A percentile compares a stretch with the other conserved stretches of the same genome.
Conservation (phyloP, 2,888 invertebrate genomes). For the Serrognathus titanus region DNA sequence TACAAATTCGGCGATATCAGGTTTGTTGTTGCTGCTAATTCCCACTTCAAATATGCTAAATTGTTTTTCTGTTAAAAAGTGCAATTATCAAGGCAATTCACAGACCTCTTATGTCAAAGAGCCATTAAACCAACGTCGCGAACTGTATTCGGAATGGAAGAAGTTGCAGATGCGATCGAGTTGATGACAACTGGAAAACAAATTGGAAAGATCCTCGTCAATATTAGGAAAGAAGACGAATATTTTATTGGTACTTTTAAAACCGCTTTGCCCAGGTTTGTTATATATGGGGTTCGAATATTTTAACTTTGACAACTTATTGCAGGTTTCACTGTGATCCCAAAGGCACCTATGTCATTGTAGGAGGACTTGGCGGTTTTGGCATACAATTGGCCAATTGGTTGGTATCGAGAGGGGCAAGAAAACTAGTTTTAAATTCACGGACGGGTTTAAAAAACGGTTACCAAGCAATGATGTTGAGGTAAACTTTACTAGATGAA, state of each 20-base stretch:
- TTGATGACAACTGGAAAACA: conserved; percentile 69
- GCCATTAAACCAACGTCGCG: conserved; percentile 66
- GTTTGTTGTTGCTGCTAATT: too few species aligned
- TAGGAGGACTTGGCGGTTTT: conserved; percentile 87
- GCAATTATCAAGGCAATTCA: too few species aligned
- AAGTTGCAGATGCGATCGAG: conserved; percentile 70
- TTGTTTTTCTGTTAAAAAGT: too few species aligned
- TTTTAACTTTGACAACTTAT: too few species aligned
- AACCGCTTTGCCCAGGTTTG: conserved; percentile 24
- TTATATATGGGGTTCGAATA: too few species aligned
- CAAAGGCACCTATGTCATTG: conserved; percentile 48
- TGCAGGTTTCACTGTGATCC: conserved; percentile 20
- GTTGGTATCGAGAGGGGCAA: conserved; percentile 79
- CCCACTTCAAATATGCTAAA: too few species aligned
- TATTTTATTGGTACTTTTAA: conserved; percentile 21
- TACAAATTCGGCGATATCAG: neutral
- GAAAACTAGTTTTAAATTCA: conserved; percentile 75
- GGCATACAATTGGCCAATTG: conserved; percentile 86
- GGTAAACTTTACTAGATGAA: conserved; percentile 49
- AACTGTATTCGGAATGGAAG: conserved; percentile 60
- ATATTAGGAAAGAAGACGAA: conserved; percentile 37
- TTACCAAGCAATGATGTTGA: conserved; percentile 73
- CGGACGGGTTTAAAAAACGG: conserved; percentile 75
- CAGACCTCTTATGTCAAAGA: conserved; percentile 46
- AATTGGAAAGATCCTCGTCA: conserved; percentile 66